Base-by-base conservation (phyloP, 2,113 vertebrate species). In the Cololabis saira region DNA sequence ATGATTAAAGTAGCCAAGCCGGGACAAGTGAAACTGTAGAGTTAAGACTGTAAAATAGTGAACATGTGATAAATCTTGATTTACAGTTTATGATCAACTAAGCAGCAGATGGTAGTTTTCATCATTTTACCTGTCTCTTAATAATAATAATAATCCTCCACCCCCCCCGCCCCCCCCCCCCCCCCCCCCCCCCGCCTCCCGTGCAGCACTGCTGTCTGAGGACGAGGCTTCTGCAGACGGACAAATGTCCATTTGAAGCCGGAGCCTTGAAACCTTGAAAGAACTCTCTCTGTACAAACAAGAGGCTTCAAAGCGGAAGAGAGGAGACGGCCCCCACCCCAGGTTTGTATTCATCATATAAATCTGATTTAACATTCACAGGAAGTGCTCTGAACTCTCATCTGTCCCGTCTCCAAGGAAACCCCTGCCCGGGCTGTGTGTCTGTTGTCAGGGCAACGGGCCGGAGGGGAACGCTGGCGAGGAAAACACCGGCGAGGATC, bases 381-480 rank as follows among this genome's bases (percentile, higher is more conserved):
- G 71, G 48, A 68, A 5, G 41, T 1, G 51, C 16, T 43, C 43
- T 51, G 50, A 67, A 53, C 72, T 63, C 66, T 69, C 68, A 57
- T 74, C 51, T 42, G 65, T 40, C 42, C 48, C 12, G 53, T 83
- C 45, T 72, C 81, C 81, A 84, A 55, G 81, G 83, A 78, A 86
- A 88, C 75, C 61, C 59, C 41, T 70, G 9, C 67, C 47, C 75
- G 78, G 78, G 80, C 70, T 77, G 78, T 79, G 27, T 67, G 86
- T 83, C 78, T 86, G 86, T 84, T 75, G 83, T 76, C 86, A 80
- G 58, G 83, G 83, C 55, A 84, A 88, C 83, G 2, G 67, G 33
- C 43, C 43, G 54, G 76, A 65, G 49, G 67, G 74, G 19, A 65
- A 50, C 2, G 11, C 55, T 30, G 58, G 18, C 48, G 55, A 65